A percentile compares a stretch with the other conserved stretches of the same genome.
Conservation (phyloP, 2,888 invertebrate species). For the Heteromurus nitidus region DNA sequence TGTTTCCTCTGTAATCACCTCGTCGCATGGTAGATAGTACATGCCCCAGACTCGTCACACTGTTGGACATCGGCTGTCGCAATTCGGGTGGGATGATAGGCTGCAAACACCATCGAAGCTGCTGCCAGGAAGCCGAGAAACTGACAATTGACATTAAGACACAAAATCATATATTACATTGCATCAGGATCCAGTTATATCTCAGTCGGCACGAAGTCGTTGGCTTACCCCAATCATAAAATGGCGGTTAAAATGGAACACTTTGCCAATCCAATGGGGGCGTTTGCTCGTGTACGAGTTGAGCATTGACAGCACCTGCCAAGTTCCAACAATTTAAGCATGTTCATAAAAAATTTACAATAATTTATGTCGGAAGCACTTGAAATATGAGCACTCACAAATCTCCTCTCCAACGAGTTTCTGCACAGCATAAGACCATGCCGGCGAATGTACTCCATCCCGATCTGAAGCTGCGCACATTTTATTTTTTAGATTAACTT, state of each 20-base stretch:
- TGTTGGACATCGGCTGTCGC: neutral
- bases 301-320: neutral
- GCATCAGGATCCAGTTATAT: neutral
- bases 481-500: too few species aligned
- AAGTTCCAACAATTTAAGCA: neutral
- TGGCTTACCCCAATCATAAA: neutral
- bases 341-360: neutral
- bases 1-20: neutral
- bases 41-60: neutral
- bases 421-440: neutral
- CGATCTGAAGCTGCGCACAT: neutral
- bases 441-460: neutral
- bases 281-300: neutral
- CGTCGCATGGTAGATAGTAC: neutral
- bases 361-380: neutral
- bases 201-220: neutral
- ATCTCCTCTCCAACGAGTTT: neutral
- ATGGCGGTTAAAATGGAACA: neutral
- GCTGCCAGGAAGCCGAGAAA: neutral
- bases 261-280: neutral
- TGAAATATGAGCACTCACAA: neutral
- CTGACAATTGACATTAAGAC: neutral
- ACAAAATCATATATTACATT: neutral
- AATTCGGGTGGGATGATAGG: neutral
- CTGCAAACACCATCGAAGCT: neutral